A percentile compares a stretch with the other conserved stretches of the same genome.
These are phyloP conservation scores for Nannobrachium achirus DNA, from an alignment of 2,113 vertebrate genomes.

Conservation along the genomic window DNA sequence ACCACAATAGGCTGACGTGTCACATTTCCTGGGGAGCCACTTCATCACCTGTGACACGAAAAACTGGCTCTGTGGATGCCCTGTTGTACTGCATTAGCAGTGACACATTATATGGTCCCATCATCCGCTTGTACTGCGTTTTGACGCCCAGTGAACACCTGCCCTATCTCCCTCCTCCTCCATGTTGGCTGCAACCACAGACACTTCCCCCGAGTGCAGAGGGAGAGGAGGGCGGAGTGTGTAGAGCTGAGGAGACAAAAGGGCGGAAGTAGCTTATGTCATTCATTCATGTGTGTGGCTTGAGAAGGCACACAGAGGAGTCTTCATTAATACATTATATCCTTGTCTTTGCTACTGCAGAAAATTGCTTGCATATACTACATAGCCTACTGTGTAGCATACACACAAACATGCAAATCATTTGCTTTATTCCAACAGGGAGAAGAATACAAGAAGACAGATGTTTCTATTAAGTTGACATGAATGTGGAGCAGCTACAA, in stretches of 20 bases:
- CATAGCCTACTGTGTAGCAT: too few relatives aligned
- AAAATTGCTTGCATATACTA: neutral
- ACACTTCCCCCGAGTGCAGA: slow-evolving; percentile 7
- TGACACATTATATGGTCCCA: slow-evolving; percentile 55
- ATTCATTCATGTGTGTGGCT: slow-evolving; percentile 17
- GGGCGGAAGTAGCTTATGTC: slow-evolving; percentile 31
- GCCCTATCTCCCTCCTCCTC: slow-evolving; percentile 22
- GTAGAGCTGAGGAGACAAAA: slow-evolving; percentile 17
- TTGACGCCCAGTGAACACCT: slow-evolving; percentile 57
- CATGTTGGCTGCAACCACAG: slow-evolving; percentile 5
- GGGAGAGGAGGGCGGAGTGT: slow-evolving; percentile 2
- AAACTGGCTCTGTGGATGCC: slow-evolving; percentile 35
- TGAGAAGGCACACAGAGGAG: too few relatives aligned
- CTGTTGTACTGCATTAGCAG: slow-evolving; percentile 36
- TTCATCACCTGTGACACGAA: slow-evolving; percentile 66
- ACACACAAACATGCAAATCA: neutral
- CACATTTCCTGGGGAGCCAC: slow-evolving; percentile 51
- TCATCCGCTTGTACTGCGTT: slow-evolving; percentile 27
- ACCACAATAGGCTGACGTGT: slow-evolving; percentile 50
- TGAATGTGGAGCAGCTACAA: neutral
- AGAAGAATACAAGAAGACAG: too few relatives aligned
- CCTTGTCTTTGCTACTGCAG: neutral
- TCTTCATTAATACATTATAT: too few relatives aligned
- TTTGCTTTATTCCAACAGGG: too few relatives aligned
- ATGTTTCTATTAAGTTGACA: too few relatives aligned